A percentile compares a stretch with the other conserved stretches of the same genome.
phyloP scores from a whole-genome alignment of 2,797 vertebrate genomes.

The Danio kyathit region DNA sequence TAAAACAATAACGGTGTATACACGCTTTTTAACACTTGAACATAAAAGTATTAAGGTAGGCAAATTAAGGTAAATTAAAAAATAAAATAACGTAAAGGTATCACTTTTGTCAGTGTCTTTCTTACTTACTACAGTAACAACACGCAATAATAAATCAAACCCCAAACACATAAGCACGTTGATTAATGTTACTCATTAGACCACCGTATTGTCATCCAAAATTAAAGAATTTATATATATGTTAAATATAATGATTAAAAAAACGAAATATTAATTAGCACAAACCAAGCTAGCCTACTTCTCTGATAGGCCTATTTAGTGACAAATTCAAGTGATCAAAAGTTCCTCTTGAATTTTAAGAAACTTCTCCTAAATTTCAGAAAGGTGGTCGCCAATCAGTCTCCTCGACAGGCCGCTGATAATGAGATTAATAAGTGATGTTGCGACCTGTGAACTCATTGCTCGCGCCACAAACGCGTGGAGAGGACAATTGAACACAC shows the following conservation, averaged over 20 bases:
- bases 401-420: conserved; percentile 47
- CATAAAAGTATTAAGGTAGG: no score
- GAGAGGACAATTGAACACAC: conserved; percentile 38
- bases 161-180: no score
- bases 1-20: background rate
- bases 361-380: background rate
- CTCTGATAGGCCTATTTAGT: background rate
- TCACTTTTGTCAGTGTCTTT: no score
- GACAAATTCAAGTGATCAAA: background rate
- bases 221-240: background rate
- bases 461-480: conserved; percentile 44
- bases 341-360: no score
- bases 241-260: background rate
- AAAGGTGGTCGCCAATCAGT: conserved; percentile 44
- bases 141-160: no score
- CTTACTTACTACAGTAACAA: no score
- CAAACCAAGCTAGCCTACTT: background rate
- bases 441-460: conserved; percentile 53
- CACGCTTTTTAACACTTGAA: no score
- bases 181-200: background rate
- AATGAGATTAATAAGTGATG: conserved; percentile 58
- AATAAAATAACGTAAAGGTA: no score
- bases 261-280: background rate
- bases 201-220: no score
- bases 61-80: no score